phyloP scores from a whole-genome alignment of 2,888 invertebrate genomes.

The Drosophila mayaguana region DNA sequence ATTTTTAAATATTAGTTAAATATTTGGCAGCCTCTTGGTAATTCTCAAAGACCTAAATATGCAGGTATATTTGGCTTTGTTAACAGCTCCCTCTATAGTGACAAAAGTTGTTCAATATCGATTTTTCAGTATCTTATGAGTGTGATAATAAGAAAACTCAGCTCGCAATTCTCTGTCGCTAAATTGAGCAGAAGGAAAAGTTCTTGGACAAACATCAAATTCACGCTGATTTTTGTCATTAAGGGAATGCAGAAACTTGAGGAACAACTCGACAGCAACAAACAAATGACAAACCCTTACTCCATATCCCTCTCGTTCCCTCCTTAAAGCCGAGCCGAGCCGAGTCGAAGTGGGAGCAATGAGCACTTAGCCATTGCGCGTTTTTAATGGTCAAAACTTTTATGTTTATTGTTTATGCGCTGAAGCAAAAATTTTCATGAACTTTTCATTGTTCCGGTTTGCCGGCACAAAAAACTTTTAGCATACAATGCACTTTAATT shows the following conservation, averaged over 20 bases:
- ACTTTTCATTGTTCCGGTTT: slow-evolving; percentile 82
- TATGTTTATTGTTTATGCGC: slow-evolving; percentile 81
- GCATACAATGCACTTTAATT: slow-evolving; percentile 80
- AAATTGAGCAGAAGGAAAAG: slow-evolving; percentile 37
- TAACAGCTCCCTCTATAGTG: background rate
- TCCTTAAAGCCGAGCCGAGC: background rate
- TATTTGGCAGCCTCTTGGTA: too few species aligned
- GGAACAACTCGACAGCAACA: slow-evolving; percentile 51
- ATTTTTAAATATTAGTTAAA: too few species aligned
- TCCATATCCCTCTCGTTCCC: background rate
- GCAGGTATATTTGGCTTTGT: background rate
- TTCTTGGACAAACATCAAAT: slow-evolving; percentile 67
- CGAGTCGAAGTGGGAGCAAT: slow-evolving; percentile 41
- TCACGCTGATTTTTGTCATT: slow-evolving; percentile 80
- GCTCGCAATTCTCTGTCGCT: slow-evolving; percentile 22
- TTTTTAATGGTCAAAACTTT: slow-evolving; percentile 79
- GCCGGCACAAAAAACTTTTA: slow-evolving; percentile 70
- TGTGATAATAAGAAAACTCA: slow-evolving; percentile 31
- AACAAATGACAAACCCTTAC: slow-evolving; percentile 49
- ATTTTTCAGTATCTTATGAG: slow-evolving; percentile 10
- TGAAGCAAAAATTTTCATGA: slow-evolving; percentile 80
- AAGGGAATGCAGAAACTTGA: slow-evolving; percentile 63
- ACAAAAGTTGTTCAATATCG: slow-evolving; percentile 4
- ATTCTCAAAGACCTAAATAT: background rate
- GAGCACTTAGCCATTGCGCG: slow-evolving; percentile 71